Evolutionary conservation across 2,888 invertebrate genomes (phyloP).

Genomic region (Phalangium opilio): DNA sequence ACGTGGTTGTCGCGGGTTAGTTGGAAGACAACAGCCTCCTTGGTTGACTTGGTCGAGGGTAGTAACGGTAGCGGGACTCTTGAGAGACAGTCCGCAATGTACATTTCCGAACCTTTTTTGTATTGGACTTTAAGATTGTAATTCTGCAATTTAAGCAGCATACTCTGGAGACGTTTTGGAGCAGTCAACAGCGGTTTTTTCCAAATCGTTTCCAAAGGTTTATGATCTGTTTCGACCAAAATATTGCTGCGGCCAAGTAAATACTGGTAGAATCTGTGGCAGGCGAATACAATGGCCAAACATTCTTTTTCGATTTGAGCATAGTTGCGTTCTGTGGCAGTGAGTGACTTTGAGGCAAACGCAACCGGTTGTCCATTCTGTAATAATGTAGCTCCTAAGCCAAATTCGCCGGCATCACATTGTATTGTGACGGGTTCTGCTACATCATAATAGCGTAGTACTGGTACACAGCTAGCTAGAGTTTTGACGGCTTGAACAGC

Average conservation of each 20-base stretch:
- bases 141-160: constrained; percentile 2
- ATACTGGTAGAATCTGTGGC: no score
- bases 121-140: constrained; percentile 4
- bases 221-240: no score
- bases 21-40: no score
- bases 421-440: constrained; percentile 3
- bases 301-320: constrained; percentile 12
- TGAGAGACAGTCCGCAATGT: constrained; percentile 5
- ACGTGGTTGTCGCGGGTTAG: no score
- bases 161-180: constrained; percentile 2
- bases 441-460: constrained; percentile 7
- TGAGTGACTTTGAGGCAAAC: constrained; percentile 4
- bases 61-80: background rate
- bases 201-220: background rate
- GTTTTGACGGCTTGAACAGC: constrained; percentile 6
- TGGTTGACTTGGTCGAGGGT: background rate
- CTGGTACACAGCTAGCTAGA: constrained; percentile 1
- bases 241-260: no score
- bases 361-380: constrained; percentile 4
- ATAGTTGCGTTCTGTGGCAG: constrained; percentile 6
- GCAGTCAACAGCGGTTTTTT: background rate
- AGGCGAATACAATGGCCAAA: background rate
- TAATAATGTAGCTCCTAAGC: constrained; percentile 4
- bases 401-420: constrained; percentile 3
- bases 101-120: constrained; percentile 3